These are phyloP conservation scores for Heteractis magnifica DNA, from an alignment of 92 coral and sea anemone genomes.

Conservation along the genomic window DNA sequence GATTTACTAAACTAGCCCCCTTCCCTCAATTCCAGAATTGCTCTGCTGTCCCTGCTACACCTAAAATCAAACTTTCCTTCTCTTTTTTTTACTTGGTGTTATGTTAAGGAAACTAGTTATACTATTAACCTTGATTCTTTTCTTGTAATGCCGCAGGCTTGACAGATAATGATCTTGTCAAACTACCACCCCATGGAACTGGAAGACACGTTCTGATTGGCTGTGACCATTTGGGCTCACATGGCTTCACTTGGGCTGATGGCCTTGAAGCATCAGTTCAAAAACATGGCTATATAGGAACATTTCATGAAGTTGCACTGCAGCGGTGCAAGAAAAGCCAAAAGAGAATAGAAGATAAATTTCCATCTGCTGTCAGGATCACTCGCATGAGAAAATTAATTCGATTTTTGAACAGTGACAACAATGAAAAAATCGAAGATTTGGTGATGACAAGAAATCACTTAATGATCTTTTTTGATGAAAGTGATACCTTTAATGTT, in stretches of 20 bases:
- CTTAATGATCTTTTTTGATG: background rate
- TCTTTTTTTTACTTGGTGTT: too few relatives aligned
- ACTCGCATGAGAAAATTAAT: background rate
- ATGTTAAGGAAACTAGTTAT: too few relatives aligned
- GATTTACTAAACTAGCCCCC: too few relatives aligned
- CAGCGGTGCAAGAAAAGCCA: conserved; percentile 72
- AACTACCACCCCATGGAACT: background rate
- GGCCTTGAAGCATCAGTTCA: conserved; percentile 62
- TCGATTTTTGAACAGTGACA: background rate
- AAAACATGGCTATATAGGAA: conserved; percentile 5
- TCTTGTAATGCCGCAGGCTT: background rate
- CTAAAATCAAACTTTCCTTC: too few relatives aligned
- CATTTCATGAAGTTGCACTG: conserved; percentile 70
- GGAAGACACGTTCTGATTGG: background rate
- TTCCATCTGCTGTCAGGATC: conserved; percentile 49
- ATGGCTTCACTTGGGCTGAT: conserved; percentile 59
- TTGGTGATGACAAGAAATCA: background rate
- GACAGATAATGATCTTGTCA: background rate
- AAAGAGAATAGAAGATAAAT: conserved; percentile 63
- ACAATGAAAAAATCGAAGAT: background rate
- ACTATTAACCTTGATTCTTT: background rate
- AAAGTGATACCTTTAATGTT: background rate
- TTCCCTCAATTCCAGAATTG: too few relatives aligned
- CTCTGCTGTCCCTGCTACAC: too few relatives aligned
- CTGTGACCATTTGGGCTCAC: background rate